Evolutionary conservation across 2,888 invertebrate genomes (phyloP), one percentile per base, ranked within the genome.

Genomic region (Sepioteuthis lessoniana): DNA sequence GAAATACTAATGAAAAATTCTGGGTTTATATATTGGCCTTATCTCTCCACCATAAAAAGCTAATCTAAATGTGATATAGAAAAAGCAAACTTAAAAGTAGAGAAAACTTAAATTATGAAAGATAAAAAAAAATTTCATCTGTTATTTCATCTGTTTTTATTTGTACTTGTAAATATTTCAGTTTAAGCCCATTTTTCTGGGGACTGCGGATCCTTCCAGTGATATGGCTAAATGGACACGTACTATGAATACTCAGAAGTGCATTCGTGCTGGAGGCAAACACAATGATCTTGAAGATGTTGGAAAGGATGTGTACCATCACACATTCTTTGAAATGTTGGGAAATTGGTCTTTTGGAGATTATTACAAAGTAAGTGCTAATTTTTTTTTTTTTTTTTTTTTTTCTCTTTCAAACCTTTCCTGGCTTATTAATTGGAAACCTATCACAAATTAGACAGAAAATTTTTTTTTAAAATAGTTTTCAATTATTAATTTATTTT

Each of bases 261-360:
- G 99, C 97, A 99, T 99, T 95, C 98, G 99, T 97, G 99, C 99
- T 95, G 99, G 99, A 94, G 99, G 99, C 94, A 99, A 99, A 97
- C 99, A 99, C 97, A 99, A 99, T 97, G 99, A 99, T 97, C 97
- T 99, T 94, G 99, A 99, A 97, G 99, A 99, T 98, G 99, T 99
- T 25, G 99, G 99, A 60, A 99, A 99, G 97, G 99, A 99, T 98
- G 99, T 99, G 4, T 99, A 99, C 97, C 99, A 99, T 98, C 99
- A 99, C 96, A 99, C 99, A 7, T 99, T 99, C 97, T 99, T 99
- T 97, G 99, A 99, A 98, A 99, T 99, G 99, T 98, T 99, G 98
- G 99, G 99, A 19, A 99, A 99, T 97, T 99, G 99, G 99, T 99
- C 99, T 0, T 99, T 99, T 97, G 99, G 99, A n/a, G 99, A 99